Evolutionary conservation across 2,113 vertebrate species (phyloP), one percentile per base, ranked within the genome.

Genomic region (Myxocyprinus asiaticus): DNA sequence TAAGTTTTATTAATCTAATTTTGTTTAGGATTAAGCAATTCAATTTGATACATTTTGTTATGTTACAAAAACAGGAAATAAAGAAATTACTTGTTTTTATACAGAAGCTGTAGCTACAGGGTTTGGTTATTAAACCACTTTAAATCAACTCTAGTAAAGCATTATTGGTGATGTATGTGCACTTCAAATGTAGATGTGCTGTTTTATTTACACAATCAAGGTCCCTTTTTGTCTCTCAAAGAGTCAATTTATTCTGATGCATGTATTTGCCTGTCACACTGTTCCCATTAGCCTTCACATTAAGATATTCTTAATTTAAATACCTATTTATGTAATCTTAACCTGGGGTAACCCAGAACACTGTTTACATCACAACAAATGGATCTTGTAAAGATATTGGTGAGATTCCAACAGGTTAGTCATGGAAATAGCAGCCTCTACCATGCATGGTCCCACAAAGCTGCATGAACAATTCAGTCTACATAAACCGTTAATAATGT

Each of bases 401-500:
- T 45, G 1, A 55, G 64, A 56, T 59, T 71, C 42, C 55, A 22
- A 44, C n/a, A 66, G 17, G 33, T 47, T 74, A 51, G 15, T 64
- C n/a, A 17, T 58, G 45, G 7, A 43, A 17, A 17, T 56, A 63
- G 7, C 56, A 53, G 42, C 42, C 14, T 67, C 45, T 3, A 7
- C 51, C 51, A 55, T 55, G 11, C 22, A 61, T 14, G 5, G 33
- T 59, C 48, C 12, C 14, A 62, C 33, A 7, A 6, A 68, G 9
- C 59, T 50, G 15, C 55, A 65, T 59, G 14, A 78, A 63, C 68
- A 53, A 33, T 74, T 84, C 73, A 51, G 53, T 77, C 51, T 33
- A 51, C 48, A 67, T 75, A 69, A 74, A 17, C n/a, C 64, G 47
- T 88, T 90, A 91, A 92, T 90, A 86, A 89, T 88, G 87, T 90